Evolutionary conservation across 1,140 invertebrate genomes (phyloP).

Genomic region (Camponotus vicinus): DNA sequence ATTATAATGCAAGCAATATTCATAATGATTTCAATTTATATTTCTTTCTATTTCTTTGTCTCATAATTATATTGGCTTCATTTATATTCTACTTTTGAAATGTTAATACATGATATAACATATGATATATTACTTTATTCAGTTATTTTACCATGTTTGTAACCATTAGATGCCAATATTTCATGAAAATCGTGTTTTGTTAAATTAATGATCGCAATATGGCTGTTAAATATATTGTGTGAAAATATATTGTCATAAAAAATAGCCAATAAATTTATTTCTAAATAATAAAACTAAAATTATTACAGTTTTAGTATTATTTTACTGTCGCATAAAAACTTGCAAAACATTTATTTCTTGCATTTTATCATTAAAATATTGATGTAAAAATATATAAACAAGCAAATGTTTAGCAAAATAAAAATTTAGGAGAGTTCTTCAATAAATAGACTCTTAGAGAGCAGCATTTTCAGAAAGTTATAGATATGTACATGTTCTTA

Average conservation of each 20-base stretch:
- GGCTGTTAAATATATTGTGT: not conserved
- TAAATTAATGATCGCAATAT: conserved; percentile 18
- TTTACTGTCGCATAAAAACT: not conserved
- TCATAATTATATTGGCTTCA: not conserved
- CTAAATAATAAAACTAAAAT: conserved; percentile 1
- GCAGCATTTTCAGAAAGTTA: not conserved
- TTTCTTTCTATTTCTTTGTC: not conserved
- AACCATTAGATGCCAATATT: not conserved
- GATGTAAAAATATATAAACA: not conserved
- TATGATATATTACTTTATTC: no score
- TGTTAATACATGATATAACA: not conserved
- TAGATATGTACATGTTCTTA: no score
- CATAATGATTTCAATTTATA: not conserved
- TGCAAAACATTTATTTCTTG: not conserved
- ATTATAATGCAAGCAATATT: not conserved
- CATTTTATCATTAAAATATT: not conserved
- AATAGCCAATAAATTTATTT: not conserved
- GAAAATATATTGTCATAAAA: conserved; percentile 4
- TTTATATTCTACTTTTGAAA: not conserved
- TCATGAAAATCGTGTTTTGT: not conserved
- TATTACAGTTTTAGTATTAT: conserved; percentile 21
- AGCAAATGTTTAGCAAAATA: not conserved
- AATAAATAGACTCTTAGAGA: not conserved
- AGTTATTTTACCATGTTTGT: not conserved
- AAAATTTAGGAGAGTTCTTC: not conserved